phyloP scores from a whole-genome alignment of 2,797 vertebrate genomes.

The Alectoris magna region DNA sequence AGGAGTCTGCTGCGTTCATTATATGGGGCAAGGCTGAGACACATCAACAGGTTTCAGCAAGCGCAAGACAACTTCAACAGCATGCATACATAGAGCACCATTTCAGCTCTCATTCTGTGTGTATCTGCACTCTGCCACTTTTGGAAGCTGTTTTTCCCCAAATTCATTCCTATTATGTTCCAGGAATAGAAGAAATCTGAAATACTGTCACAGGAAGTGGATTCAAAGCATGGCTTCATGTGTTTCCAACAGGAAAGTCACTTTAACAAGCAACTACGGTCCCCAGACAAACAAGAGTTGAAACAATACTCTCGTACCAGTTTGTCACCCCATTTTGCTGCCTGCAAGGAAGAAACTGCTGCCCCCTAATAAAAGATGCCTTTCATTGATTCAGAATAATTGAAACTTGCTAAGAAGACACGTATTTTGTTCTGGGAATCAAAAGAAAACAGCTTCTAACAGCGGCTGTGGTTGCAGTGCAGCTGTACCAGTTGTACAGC shows the following conservation, averaged over 20 bases:
- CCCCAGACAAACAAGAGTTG: not conserved
- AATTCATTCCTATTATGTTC: not conserved
- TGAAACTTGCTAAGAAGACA: not conserved
- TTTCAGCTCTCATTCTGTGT: not conserved
- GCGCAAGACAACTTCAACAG: not conserved
- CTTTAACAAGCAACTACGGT: not conserved
- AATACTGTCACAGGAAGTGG: not conserved
- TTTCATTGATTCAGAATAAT: not conserved
- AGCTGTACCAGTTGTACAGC: not conserved
- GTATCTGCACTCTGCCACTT: not conserved
- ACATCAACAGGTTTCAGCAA: not conserved
- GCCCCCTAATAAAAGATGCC: not conserved
- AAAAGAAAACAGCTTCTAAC: not conserved
- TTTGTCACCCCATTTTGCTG: not conserved
- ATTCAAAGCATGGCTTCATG: not conserved
- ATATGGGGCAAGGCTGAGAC: not conserved
- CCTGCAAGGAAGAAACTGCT: not conserved
- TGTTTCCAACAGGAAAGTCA: not conserved
- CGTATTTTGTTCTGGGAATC: not conserved
- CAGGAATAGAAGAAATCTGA: not conserved
- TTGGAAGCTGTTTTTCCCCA: not conserved
- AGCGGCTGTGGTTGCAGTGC: not conserved
- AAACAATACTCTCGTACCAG: not conserved
- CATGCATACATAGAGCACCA: not conserved
- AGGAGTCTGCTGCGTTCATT: not conserved